Evolutionary conservation across 2,888 invertebrate species (phyloP), one percentile per base, ranked within the genome.

Genomic region (Tachystola acroxantha): DNA sequence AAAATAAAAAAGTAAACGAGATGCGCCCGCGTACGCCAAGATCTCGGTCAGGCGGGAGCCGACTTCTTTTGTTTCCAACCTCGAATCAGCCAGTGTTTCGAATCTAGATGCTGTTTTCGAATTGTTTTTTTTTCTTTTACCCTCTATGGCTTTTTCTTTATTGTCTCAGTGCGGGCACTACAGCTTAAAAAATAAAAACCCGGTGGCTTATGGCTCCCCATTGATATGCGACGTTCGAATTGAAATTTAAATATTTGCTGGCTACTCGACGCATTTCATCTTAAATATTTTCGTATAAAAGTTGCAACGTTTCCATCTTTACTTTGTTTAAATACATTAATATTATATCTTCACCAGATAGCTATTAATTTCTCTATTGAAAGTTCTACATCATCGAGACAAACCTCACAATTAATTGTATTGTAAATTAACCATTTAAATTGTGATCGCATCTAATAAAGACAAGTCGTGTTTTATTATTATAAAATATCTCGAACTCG

Each of bases 151-250:
- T 75, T 82, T 84, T 84, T 84, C 80, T 81, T 84, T 86, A 84
- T 84, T 84, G 82, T 84, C 80, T 78, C 77, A 74, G 76, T 73
- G 72, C 74, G 65, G 70, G 60, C 77, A 72, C 65, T 54, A 65
- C 55, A 64, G 68, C 66, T 55, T 69, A 73, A 71, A 77, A 68
- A 74, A 65, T 63, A 75, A 76, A 73, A 71, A 62, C 65, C 72
- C 79, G 80, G 85, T 86, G 85, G 85, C 85, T 86, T 86, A 86
- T 86, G 85, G 84, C 74, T 80, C 81, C 78, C 84, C 85, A 86
- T 86, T 86, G 85, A 85, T 86, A 86, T 86, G 84, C 84, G 80
- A 78, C 76, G 74, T 79, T 82, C 81, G 82, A 77, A 82, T 82
- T 81, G 82, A 85, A 85, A 86, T 85, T 86, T 85, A 85, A 86